These are phyloP conservation scores for Theropithecus gelada DNA, from an alignment of 2,113 vertebrate genomes.

Conservation along the genomic window DNA sequence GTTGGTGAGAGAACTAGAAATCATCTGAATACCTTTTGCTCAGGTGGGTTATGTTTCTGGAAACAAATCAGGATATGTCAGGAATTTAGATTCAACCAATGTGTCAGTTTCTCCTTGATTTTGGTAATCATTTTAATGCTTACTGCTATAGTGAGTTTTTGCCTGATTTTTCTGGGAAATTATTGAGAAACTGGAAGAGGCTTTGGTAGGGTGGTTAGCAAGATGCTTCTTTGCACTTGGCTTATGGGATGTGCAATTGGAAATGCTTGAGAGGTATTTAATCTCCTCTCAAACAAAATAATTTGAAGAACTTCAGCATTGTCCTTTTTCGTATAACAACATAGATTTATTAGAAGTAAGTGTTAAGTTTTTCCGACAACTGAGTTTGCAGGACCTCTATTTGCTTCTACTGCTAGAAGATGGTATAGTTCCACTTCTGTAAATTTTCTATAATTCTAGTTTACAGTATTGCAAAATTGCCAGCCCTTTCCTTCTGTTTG, in stretches of 20 bases:
- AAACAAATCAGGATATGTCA: not conserved
- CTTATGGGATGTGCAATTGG: not conserved
- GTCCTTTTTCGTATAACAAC: not conserved
- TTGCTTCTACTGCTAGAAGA: not conserved
- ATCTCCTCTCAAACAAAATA: not conserved
- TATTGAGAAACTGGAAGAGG: not conserved
- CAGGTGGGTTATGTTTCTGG: not conserved
- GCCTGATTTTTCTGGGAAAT: not conserved
- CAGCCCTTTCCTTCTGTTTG: not conserved
- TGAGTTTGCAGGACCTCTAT: not conserved
- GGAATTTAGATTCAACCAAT: not conserved
- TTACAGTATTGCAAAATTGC: not conserved
- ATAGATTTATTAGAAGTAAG: not conserved
- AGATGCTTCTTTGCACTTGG: not conserved
- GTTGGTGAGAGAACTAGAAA: not conserved
- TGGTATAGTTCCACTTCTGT: not conserved
- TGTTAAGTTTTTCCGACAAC: not conserved
- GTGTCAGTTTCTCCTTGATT: slow-evolving; percentile 8
- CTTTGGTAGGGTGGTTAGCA: not conserved
- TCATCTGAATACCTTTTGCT: not conserved
- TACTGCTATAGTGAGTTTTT: not conserved
- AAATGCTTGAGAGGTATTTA: slow-evolving; percentile 21
- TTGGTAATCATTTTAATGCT: not conserved
- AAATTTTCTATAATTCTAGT: not conserved
- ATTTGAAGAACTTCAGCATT: not conserved